Percentiles rank a stretch among this genome's conserved stretches.
These are phyloP conservation scores for Ochropleura leucogaster DNA, from an alignment of 2,888 invertebrate genomes.

Conservation along the genomic window DNA sequence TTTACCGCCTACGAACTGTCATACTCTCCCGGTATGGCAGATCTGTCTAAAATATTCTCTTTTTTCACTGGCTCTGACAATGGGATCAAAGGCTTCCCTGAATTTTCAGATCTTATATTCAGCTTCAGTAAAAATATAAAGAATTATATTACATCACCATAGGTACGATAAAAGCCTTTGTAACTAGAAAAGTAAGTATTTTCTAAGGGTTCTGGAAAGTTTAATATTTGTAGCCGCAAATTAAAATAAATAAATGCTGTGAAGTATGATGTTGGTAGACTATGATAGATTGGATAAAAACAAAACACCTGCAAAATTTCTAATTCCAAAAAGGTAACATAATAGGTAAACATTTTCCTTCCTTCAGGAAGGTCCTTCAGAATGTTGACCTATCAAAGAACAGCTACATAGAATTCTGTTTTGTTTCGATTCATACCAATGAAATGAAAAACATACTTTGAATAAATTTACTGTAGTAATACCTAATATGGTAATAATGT, in stretches of 20 bases:
- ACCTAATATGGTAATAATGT: slow-evolving; percentile 59
- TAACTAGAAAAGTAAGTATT: background rate
- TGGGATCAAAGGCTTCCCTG: slow-evolving; percentile 9
- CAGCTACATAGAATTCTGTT: background rate
- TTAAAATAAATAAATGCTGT: background rate
- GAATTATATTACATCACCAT: slow-evolving; percentile 10
- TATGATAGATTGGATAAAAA: background rate
- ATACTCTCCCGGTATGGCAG: background rate
- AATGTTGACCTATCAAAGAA: background rate
- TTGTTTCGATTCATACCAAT: slow-evolving; percentile 16
- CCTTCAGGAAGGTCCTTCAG: background rate
- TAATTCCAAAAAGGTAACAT: background rate
- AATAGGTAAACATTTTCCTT: background rate
- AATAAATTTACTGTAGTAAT: slow-evolving; percentile 33
- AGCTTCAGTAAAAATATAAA: slow-evolving; percentile 13
- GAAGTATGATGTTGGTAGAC: no score
- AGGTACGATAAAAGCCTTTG: background rate
- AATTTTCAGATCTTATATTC: slow-evolving; percentile 12
- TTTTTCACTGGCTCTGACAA: slow-evolving; percentile 7
- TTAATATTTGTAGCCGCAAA: background rate
- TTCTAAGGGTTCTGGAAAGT: background rate
- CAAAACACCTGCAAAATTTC: background rate
- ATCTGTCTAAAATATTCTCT: slow-evolving; percentile 13
- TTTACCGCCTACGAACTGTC: slow-evolving; percentile 13
- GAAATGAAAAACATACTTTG: slow-evolving; percentile 32